Evolutionary conservation across 2,113 vertebrate genomes (phyloP).

Genomic region (Indri indri): DNA sequence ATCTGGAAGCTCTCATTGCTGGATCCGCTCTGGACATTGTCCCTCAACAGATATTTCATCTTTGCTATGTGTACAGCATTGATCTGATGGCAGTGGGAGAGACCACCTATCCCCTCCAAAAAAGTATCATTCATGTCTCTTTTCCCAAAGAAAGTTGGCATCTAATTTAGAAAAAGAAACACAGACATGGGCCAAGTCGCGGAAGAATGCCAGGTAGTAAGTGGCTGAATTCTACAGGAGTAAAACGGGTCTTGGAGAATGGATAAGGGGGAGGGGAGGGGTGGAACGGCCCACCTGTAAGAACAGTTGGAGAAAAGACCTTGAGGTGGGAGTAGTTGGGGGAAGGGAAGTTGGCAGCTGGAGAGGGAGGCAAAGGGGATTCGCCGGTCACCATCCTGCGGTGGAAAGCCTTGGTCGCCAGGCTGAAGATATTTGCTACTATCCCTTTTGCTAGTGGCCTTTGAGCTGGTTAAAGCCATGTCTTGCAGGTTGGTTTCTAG

Average conservation of each 20-base stretch:
- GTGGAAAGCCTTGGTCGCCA: background rate
- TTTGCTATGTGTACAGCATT: fast-evolving
- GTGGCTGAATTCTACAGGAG: background rate
- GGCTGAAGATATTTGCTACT: background rate
- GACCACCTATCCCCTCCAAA: background rate
- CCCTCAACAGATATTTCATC: background rate
- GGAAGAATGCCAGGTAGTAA: background rate
- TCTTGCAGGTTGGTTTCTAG: background rate
- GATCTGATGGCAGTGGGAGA: background rate
- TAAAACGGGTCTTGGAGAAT: background rate
- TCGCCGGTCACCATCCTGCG: fast-evolving
- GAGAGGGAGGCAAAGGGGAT: background rate
- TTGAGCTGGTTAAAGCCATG: background rate
- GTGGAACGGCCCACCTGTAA: background rate
- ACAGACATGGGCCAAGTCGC: background rate
- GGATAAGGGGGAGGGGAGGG: too few relatives aligned
- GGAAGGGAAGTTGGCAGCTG: background rate
- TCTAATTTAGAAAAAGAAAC: background rate
- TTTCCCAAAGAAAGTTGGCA: background rate
- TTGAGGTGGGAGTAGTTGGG: too few relatives aligned
- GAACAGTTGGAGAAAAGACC: background rate
- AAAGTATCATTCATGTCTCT: background rate
- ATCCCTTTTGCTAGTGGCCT: background rate
- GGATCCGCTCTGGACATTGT: background rate
- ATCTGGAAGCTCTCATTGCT: background rate